Evolutionary conservation across 1,140 invertebrate species (phyloP).

Genomic region (Sycophaga agraensis): DNA sequence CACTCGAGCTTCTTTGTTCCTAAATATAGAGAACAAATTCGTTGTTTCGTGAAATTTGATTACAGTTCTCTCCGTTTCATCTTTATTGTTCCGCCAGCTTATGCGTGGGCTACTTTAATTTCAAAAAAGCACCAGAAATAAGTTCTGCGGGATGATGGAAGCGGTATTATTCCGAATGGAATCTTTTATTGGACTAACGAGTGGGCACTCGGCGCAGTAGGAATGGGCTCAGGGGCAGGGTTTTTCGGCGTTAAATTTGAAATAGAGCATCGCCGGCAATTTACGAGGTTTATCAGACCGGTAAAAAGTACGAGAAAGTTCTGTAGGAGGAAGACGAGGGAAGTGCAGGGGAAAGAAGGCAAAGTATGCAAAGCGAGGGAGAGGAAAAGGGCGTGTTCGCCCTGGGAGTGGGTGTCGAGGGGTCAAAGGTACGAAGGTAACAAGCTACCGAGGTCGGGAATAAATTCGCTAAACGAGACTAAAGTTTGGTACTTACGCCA

Average conservation of each 20-base stretch:
- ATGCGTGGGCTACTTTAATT: no score
- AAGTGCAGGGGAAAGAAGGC: slow-evolving; percentile 25
- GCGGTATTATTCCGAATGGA: no score
- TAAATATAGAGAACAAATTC: no score
- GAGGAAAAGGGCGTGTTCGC: slow-evolving; percentile 22
- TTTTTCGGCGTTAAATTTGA: not conserved
- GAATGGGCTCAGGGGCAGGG: not conserved
- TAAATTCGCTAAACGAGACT: slow-evolving; percentile 52
- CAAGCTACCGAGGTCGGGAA: slow-evolving; percentile 39
- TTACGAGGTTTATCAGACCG: slow-evolving; percentile 15
- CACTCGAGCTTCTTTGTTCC: no score
- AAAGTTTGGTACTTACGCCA: slow-evolving; percentile 51
- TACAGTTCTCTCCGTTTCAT: no score
- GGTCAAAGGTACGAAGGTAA: slow-evolving; percentile 39
- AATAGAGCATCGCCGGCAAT: slow-evolving; percentile 2
- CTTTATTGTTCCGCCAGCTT: no score
- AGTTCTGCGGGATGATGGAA: no score
- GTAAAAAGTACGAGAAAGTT: slow-evolving; percentile 34
- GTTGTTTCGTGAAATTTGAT: no score
- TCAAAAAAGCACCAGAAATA: no score
- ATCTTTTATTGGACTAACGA: no score
- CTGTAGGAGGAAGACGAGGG: slow-evolving; percentile 31
- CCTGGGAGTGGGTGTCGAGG: slow-evolving; percentile 23
- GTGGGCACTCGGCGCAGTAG: no score
- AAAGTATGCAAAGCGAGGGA: slow-evolving; percentile 20